phyloP scores from a whole-genome alignment of 2,797 vertebrate species.

The Kryptolebias ocellatus region DNA sequence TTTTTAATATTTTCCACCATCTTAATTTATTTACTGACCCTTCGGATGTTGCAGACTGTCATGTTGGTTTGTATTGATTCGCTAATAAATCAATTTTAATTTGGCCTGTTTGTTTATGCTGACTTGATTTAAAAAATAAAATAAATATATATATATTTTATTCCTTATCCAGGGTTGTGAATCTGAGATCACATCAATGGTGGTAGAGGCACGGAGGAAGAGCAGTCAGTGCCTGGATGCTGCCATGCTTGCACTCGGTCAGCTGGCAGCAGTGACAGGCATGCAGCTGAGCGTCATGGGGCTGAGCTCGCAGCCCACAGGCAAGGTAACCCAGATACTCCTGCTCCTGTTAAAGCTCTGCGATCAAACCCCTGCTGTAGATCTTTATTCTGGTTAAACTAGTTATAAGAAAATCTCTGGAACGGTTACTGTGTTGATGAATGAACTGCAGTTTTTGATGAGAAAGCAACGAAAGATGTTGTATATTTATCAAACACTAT shows the following conservation, averaged over 20 bases:
- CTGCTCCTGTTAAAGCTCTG: slow-evolving; percentile 31
- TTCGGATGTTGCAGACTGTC: slow-evolving; percentile 51
- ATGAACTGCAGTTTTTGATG: no score
- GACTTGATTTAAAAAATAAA: slow-evolving; percentile 33
- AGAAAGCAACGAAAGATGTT: no score
- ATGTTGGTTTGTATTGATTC: slow-evolving; percentile 61
- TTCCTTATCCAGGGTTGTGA: slow-evolving; percentile 86
- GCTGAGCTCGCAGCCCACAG: slow-evolving; percentile 57
- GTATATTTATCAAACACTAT: no score
- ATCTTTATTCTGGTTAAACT: no score
- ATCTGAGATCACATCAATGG: slow-evolving; percentile 93
- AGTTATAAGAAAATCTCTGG: no score
- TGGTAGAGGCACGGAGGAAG: slow-evolving; percentile 88
- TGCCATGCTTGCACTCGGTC: slow-evolving; percentile 75
- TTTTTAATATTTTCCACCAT: slow-evolving; percentile 49
- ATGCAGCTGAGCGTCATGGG: slow-evolving; percentile 73
- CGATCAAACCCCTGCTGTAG: slow-evolving; percentile 34
- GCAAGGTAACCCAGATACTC: slow-evolving; percentile 65
- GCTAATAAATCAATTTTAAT: slow-evolving; percentile 60
- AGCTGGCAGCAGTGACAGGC: slow-evolving; percentile 83
- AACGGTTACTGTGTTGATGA: no score
- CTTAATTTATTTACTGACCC: slow-evolving; percentile 71
- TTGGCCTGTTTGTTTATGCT: slow-evolving; percentile 43
- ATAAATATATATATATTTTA: slow-evolving; percentile 5
- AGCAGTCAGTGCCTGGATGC: slow-evolving; percentile 78